Evolutionary conservation across 2,797 vertebrate species (phyloP), one percentile per base, ranked within the genome.

Genomic region (Thamnophis elegans): DNA sequence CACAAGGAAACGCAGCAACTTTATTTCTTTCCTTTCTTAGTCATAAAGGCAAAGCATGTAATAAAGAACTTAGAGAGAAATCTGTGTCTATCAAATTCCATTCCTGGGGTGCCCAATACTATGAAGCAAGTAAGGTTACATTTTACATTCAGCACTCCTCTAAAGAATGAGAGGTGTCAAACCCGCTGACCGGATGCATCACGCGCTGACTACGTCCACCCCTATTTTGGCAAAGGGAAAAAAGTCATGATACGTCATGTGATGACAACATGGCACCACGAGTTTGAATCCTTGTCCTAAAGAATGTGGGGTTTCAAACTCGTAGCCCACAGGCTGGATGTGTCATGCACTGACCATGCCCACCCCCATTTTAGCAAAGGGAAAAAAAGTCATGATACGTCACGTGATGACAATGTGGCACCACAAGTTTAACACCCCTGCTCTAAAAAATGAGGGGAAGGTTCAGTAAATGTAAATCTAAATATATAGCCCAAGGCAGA

Each of bases 21-120:
- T 85, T 92, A 51, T 85, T 85, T 9, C 58, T 53, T 32, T 89
- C 9, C 55, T 90, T 92, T 93, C 18, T 53, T 73, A 36, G 1
- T 12, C 89, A 85, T 32, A 90, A 91, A 93, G n/a, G 58, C 2
- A 89, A 94, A 92, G 25, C 22, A 82, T 13, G 28, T 20, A 91
- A 62, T 85, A 82, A 91, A 82, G 36, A 42, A 53, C 1, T 85
- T 47, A 18, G 47, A 22, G 53, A 28, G 26, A 32, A 28, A 28
- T 18, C 32, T 68, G 32, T 42, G 1, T 56, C 47, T 18, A n/a
- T 86, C 60, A 11, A 32, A 92, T 13, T 55, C 28, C 9, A 47
- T 89, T 36, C 42, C 26, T 62, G 53, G 20, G 20, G 8, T 55
- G 47, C 51, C 51, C 54, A 58, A 26, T 58, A 32, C 22, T 90